Evolutionary conservation across 2,888 invertebrate genomes (phyloP).

Genomic region (Anoncus sp.): DNA sequence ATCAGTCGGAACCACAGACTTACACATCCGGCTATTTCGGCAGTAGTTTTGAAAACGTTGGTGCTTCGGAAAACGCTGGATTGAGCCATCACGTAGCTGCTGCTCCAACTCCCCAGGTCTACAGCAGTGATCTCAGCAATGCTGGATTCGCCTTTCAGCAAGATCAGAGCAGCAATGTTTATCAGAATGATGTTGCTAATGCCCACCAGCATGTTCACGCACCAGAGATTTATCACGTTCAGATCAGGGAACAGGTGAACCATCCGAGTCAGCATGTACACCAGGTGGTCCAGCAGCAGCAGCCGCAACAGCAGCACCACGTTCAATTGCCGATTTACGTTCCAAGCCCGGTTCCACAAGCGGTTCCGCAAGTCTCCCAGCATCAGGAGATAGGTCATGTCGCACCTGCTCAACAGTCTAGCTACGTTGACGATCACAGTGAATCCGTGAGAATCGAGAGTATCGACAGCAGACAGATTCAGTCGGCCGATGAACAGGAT

Average conservation of each 20-base stretch:
- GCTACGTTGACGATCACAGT: not conserved
- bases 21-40: not conserved
- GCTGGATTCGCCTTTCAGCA: constrained; percentile 10
- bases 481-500: not conserved
- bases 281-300: constrained; percentile 22
- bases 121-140: not conserved
- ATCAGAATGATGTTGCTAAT: not conserved
- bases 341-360: not conserved
- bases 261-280: not conserved
- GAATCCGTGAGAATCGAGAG: constrained; percentile 67
- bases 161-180: not conserved
- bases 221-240: constrained; percentile 23
- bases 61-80: not conserved
- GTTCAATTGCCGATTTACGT: not conserved
- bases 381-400: constrained; percentile 23
- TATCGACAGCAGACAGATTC: constrained; percentile 22
- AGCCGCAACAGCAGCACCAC: not conserved
- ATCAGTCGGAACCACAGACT: constrained; percentile 26
- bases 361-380: not conserved
- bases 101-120: not conserved
- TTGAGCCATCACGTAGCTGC: constrained; percentile 12
- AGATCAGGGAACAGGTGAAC: constrained; percentile 10
- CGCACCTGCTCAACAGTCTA: not conserved
- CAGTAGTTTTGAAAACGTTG: constrained; percentile 18
- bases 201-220: not conserved